Percentiles rank a stretch among this genome's conserved stretches.
phyloP scores from a whole-genome alignment of 2,113 vertebrate species.

The Aplodontia rufa region DNA sequence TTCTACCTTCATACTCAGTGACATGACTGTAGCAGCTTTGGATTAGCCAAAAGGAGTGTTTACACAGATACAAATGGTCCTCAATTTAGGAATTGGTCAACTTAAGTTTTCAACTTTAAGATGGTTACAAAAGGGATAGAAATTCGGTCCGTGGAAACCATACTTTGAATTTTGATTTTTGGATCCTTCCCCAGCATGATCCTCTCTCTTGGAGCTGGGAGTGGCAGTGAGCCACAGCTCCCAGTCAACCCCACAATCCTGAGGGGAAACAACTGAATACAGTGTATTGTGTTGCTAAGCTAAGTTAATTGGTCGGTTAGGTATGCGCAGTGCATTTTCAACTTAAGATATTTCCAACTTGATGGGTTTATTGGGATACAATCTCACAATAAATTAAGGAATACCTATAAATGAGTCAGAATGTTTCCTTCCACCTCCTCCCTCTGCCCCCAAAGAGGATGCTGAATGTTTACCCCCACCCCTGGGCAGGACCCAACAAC shows the following conservation, averaged over 20 bases:
- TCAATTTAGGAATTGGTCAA: neutral
- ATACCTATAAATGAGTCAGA: neutral
- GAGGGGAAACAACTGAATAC: neutral
- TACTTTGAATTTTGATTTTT: neutral
- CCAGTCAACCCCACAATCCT: neutral
- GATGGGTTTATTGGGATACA: neutral
- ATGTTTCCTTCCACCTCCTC: neutral
- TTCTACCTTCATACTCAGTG: neutral
- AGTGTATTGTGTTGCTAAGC: neutral
- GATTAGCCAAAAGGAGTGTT: neutral
- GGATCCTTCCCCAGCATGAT: neutral
- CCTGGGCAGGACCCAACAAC: neutral
- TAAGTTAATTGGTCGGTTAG: neutral
- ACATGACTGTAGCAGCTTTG: neutral
- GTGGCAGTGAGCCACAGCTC: neutral
- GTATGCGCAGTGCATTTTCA: neutral
- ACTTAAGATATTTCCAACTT: neutral
- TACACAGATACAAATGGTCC: neutral
- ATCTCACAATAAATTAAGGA: neutral
- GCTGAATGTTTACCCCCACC: too few relatives aligned
- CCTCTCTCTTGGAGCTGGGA: neutral
- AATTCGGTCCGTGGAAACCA: neutral
- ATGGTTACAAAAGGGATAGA: neutral
- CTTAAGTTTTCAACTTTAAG: neutral
- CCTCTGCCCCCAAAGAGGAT: neutral